A percentile compares a stretch with the other conserved stretches of the same genome.
Evolutionary conservation across 2,888 invertebrate species (phyloP).

Genomic region (Terebella lapidaria): DNA sequence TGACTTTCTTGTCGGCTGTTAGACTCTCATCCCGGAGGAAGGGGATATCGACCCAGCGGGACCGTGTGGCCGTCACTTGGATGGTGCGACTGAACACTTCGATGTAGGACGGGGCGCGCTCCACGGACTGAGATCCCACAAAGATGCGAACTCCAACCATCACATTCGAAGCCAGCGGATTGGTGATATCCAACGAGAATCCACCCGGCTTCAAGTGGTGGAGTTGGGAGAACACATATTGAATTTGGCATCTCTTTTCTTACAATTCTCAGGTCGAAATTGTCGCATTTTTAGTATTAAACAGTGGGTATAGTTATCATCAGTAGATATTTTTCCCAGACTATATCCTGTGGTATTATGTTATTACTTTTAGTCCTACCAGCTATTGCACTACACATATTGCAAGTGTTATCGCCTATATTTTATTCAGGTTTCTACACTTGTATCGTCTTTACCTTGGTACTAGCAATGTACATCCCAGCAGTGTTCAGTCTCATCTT

Average conservation of each 20-base stretch:
- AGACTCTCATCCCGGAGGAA: constrained; percentile 88
- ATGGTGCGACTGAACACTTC: constrained; percentile 49
- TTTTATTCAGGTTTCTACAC: too few species aligned
- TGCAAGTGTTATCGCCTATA: too few species aligned
- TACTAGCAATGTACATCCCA: constrained; percentile 88
- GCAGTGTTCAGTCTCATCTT: constrained; percentile 81
- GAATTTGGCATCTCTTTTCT: too few species aligned
- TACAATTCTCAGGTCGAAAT: too few species aligned
- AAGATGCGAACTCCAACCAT: constrained; percentile 78
- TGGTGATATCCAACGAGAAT: constrained; percentile 80
- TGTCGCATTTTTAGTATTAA: too few species aligned
- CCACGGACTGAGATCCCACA: constrained; percentile 77
- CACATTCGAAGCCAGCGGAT: constrained; percentile 80
- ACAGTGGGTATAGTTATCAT: too few species aligned
- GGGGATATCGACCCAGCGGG: constrained; percentile 93
- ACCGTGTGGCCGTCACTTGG: constrained; percentile 30
- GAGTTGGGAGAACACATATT: not conserved
- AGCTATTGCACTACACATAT: too few species aligned
- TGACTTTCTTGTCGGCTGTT: constrained; percentile 84
- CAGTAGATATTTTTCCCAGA: too few species aligned
- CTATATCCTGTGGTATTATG: too few species aligned
- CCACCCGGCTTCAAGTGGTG: constrained; percentile 65
- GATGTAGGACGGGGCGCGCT: constrained; percentile 66
- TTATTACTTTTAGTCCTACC: too few species aligned
- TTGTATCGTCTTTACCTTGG: constrained; percentile 65